Evolutionary conservation across 2,113 vertebrate species (phyloP).

Genomic region (Melospiza georgiana): DNA sequence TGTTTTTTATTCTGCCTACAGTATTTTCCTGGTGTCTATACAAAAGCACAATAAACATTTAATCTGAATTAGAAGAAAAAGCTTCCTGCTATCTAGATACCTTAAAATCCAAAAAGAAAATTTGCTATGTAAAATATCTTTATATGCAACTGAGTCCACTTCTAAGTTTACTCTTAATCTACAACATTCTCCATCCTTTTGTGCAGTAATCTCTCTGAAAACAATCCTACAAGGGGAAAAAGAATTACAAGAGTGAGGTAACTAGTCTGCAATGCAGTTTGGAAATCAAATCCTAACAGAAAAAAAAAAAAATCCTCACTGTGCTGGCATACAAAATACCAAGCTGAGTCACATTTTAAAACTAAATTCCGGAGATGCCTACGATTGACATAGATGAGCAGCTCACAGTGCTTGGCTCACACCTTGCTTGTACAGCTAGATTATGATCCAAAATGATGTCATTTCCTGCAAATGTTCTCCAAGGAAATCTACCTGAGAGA

Average conservation of each 20-base stretch:
- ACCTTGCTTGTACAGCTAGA: background rate
- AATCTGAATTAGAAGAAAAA: slow-evolving; percentile 24
- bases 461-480: background rate
- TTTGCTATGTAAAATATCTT: background rate
- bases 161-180: background rate
- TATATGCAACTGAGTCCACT: background rate
- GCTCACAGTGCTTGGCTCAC: background rate
- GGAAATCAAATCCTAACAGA: background rate
- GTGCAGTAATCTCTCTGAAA: background rate
- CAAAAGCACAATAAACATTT: background rate
- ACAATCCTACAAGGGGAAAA: background rate
- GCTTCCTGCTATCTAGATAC: background rate
- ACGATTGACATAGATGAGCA: background rate
- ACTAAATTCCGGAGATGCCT: slow-evolving; percentile 32
- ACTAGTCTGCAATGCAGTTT: background rate
- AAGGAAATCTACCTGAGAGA: background rate
- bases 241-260: background rate
- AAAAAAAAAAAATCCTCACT: background rate
- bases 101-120: background rate
- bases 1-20: slow-evolving; percentile 28
- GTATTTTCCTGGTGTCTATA: background rate
- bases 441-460: background rate
- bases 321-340: background rate
- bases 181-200: background rate
- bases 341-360: slow-evolving; percentile 13